A percentile compares a stretch with the other conserved stretches of the same genome.
Conservation (phyloP, 2,113 vertebrate species). For the Pachyramphus minor region DNA sequence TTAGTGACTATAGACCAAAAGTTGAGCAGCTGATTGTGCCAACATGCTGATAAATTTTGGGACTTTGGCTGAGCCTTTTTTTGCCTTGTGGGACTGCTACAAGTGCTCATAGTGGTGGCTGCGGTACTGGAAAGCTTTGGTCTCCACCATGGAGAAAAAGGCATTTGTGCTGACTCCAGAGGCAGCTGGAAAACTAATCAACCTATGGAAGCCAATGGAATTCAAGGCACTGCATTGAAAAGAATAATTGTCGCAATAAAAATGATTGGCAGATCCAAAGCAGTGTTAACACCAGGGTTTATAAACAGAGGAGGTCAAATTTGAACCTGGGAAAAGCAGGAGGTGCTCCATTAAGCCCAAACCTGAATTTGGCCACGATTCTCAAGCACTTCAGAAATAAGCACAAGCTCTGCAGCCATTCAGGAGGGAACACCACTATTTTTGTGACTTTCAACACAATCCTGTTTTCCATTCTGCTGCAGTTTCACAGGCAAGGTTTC, state of each 20-base stretch:
- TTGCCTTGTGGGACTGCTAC: background rate
- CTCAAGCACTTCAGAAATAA: background rate
- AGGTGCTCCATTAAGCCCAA: background rate
- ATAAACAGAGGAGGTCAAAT: background rate
- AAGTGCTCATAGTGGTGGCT: background rate
- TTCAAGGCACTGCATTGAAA: background rate
- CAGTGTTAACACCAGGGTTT: rapidly evolving
- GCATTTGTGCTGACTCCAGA: background rate
- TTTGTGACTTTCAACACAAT: background rate
- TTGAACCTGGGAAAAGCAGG: background rate
- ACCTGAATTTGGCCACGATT: background rate
- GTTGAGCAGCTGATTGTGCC: background rate
- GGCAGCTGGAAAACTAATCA: background rate
- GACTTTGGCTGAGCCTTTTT: background rate
- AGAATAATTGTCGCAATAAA: background rate
- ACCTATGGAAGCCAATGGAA: background rate
- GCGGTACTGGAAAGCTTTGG: background rate
- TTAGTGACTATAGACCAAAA: background rate
- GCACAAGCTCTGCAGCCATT: background rate
- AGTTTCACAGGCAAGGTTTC: background rate
- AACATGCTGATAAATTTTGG: background rate
- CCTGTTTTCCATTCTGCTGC: background rate
- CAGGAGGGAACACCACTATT: background rate
- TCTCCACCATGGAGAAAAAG: background rate
- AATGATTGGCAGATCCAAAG: background rate